Evolutionary conservation across 2,888 invertebrate species (phyloP).

Genomic region (Saturnia japonica): DNA sequence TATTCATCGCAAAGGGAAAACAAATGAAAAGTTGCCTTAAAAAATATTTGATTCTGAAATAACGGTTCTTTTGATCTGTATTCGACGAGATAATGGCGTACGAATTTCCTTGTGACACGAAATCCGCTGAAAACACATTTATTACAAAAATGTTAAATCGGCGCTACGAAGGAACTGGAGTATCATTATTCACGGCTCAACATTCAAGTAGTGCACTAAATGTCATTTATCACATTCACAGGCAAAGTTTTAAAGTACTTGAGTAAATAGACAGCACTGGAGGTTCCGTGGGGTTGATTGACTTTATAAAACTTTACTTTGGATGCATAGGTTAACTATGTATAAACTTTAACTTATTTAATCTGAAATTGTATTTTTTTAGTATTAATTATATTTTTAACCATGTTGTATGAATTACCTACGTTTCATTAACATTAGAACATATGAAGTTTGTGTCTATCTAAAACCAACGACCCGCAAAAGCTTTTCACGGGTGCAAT

Average conservation of each 20-base stretch:
- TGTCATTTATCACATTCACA: neutral
- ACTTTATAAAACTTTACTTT: neutral
- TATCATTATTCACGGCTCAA: neutral
- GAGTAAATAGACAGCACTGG: neutral
- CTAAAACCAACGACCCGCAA: too few relatives aligned
- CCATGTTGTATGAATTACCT: too few relatives aligned
- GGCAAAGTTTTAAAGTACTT: neutral
- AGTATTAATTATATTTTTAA: too few relatives aligned
- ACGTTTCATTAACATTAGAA: too few relatives aligned
- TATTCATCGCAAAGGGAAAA: neutral
- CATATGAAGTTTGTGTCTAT: too few relatives aligned
- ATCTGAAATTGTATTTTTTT: too few relatives aligned
- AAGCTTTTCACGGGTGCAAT: too few relatives aligned
- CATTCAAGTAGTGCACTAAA: neutral
- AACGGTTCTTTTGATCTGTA: neutral
- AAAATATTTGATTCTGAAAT: neutral
- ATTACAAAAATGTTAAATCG: neutral
- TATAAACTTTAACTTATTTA: too few relatives aligned
- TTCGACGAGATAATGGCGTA: conserved; percentile 6
- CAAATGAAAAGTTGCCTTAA: conserved; percentile 9
- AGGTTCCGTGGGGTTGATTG: neutral
- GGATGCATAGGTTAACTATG: neutral
- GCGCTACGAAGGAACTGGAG: neutral
- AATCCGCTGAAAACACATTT: neutral
- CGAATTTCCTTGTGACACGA: conserved; percentile 4